Evolutionary conservation across 2,888 invertebrate genomes (phyloP).

Genomic region (Hydrotaea diabolus): DNA sequence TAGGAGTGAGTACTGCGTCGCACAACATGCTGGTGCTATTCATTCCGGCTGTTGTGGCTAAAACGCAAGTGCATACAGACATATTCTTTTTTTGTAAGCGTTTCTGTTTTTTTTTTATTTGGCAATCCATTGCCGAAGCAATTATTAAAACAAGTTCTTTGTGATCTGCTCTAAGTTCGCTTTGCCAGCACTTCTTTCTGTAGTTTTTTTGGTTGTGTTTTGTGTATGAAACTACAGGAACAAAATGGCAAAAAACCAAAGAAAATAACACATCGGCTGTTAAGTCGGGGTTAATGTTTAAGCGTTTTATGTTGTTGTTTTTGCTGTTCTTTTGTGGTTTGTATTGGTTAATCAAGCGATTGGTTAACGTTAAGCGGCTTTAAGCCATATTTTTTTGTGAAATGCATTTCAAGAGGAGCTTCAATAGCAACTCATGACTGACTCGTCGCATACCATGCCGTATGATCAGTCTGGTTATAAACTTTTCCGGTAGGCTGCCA

Average conservation of each 20-base stretch:
- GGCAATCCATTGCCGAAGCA: slow-evolving; percentile 16
- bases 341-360: slow-evolving; percentile 34
- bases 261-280: slow-evolving; percentile 6
- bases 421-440: background rate
- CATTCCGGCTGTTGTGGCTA: background rate
- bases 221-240: slow-evolving; percentile 4
- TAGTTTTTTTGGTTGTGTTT: background rate
- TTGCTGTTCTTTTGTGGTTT: background rate
- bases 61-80: background rate
- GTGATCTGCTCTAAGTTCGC: background rate
- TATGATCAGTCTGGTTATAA: background rate
- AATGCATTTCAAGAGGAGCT: background rate
- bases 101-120: slow-evolving; percentile 3
- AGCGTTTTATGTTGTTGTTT: background rate
- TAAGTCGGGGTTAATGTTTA: slow-evolving; percentile 14
- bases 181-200: background rate
- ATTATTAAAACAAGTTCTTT: slow-evolving; percentile 48
- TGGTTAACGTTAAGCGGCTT: slow-evolving; percentile 21
- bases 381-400: background rate
- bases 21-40: too few species aligned
- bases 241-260: background rate
- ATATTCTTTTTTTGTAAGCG: slow-evolving; percentile 26
- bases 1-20: background rate
- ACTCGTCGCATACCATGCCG: background rate
- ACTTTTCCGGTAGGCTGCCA: too few species aligned